Base-by-base conservation (phyloP, 1,140 invertebrate species). In the Lordiphosa clarofinis region DNA sequence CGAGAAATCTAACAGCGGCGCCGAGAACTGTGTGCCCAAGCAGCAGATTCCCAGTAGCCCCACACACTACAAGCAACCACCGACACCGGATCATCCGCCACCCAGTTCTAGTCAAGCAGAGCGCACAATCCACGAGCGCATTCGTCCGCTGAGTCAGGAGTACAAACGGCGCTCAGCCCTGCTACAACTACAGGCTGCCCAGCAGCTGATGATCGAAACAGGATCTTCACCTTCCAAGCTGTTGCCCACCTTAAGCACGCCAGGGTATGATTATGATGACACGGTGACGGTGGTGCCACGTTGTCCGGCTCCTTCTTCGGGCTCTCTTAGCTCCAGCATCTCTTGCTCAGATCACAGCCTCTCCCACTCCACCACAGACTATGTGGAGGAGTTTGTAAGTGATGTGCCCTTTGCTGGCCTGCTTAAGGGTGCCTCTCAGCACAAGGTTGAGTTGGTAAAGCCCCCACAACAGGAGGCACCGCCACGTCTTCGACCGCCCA, bases 51-150 rank as follows among this genome's bases (percentile, higher is more conserved):
- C 90, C 90, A 94, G 40, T 72, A 96, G 95, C 65, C 96, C 96
- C 1, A 96, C 95, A 4, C 95, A 97, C 81, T 97, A 97, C 78
- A 92, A 93, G 44, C 96, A 98, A 90, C 96, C 96, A 4, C 96
- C 96, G 0, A 98, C 96, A 3, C 96, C 97, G 0, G 96, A 98
- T 79, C 96, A 97, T 90, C 96, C 96, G 4, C 97, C 97, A 4
- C 97, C 97, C 0, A 96, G 95, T n/a, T 95, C 96, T 4, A 91
- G 93, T 66, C 95, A 96, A 71, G 97, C 97, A 0, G 94, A 96
- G 89, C 93, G 93, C 79, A 94, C 94, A 67, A 98, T 98, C 73
- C 94, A 97, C 79, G 94, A 96, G 81, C 92, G 95, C 87, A 98
- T 98, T 68, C 92, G 96, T 73, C 96, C 96, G 12, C 89, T 96